Percentiles rank a stretch among this genome's conserved stretches.
Evolutionary conservation across 2,113 vertebrate species (phyloP).

Genomic region (Shinisaurus crocodilurus): DNA sequence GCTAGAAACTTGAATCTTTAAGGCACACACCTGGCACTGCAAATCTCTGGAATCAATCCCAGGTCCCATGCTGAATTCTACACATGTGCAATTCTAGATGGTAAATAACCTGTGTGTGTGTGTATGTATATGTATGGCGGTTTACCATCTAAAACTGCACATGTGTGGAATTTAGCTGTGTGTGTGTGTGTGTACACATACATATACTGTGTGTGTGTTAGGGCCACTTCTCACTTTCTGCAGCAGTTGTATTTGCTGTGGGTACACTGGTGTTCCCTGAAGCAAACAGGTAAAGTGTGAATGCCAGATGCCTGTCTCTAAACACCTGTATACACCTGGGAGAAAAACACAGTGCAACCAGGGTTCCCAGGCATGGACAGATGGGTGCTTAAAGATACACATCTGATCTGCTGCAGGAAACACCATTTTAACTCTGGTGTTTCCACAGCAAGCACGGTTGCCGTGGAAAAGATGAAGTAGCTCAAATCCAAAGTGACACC

Average conservation of each 20-base stretch:
- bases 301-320: background rate
- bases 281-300: background rate
- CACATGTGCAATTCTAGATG: background rate
- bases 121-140: no score
- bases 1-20: background rate
- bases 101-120: background rate
- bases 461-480: background rate
- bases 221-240: background rate
- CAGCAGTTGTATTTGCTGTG: background rate
- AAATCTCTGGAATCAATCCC: background rate
- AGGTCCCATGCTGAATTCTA: background rate
- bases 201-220: background rate
- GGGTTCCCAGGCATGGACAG: no score
- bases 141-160: no score
- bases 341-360: background rate
- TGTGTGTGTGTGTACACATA: no score
- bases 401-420: background rate
- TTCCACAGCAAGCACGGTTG: background rate
- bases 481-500: background rate
- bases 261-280: background rate
- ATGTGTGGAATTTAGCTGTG: no score
- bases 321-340: background rate
- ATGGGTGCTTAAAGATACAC: background rate
- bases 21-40: no score
- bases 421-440: rapidly evolving